These are phyloP conservation scores for Edolisoma coerulescens DNA, from an alignment of 2,113 vertebrate species.

Conservation along the genomic window DNA sequence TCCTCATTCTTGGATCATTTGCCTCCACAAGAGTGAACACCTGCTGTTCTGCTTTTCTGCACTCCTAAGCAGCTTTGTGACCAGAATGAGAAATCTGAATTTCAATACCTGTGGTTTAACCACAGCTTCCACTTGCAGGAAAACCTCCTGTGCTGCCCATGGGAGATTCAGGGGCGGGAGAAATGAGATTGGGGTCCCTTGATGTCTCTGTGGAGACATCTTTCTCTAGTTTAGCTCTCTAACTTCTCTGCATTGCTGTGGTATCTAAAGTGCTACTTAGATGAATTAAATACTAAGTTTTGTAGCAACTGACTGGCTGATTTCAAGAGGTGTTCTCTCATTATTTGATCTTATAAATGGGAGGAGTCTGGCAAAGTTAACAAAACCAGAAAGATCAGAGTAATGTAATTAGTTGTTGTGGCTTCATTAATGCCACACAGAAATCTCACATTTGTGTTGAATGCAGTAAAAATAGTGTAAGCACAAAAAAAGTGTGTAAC, in stretches of 20 bases:
- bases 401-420: neutral
- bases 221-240: neutral
- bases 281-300: neutral
- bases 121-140: neutral
- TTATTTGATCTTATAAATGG: neutral
- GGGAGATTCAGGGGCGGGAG: neutral
- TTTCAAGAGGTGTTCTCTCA: neutral
- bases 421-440: neutral
- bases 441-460: neutral
- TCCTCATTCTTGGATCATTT: neutral
- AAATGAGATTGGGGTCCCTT: neutral
- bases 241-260: neutral
- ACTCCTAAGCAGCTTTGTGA: neutral
- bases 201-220: neutral
- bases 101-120: neutral
- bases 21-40: accelerated
- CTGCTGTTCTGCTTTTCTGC: neutral
- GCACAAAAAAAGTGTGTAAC: neutral
- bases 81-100: neutral
- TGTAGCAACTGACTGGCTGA: neutral
- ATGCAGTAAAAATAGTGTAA: neutral
- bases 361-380: neutral
- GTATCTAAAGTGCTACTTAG: neutral
- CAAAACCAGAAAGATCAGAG: neutral
- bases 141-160: neutral